A percentile compares a stretch with the other conserved stretches of the same genome.
These are phyloP conservation scores for Furnarius figulus DNA, from an alignment of 2,113 vertebrate species.

Conservation along the genomic window DNA sequence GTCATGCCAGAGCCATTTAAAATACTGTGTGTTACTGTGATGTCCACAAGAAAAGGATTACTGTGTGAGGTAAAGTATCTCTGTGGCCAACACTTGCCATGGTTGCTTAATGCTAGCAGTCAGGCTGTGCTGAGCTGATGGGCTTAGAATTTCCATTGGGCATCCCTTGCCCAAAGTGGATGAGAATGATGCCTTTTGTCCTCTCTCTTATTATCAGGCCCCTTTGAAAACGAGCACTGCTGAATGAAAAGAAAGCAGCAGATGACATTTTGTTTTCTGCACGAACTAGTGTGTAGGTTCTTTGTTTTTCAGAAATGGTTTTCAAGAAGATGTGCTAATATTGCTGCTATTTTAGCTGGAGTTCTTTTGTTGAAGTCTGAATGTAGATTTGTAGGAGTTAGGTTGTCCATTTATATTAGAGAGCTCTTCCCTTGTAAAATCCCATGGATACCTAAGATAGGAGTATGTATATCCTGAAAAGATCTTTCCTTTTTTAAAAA, in stretches of 20 bases:
- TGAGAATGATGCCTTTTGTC: slow-evolving; percentile 60
- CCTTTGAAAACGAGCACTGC: slow-evolving; percentile 8
- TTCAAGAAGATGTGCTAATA: slow-evolving; percentile 36
- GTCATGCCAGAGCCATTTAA: not conserved
- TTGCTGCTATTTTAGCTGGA: not conserved
- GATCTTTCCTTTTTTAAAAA: not conserved
- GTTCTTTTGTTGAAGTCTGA: not conserved
- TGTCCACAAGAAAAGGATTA: not conserved
- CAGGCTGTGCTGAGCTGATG: not conserved
- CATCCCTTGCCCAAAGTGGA: not conserved
- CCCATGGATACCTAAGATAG: not conserved
- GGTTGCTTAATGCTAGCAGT: not conserved
- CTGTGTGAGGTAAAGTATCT: not conserved
- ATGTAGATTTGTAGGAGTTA: not conserved
- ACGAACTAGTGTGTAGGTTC: not conserved
- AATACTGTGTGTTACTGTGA: not conserved
- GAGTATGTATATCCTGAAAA: not conserved
- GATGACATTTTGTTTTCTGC: slow-evolving; percentile 55
- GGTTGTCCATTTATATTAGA: not conserved
- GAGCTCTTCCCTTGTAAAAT: not conserved
- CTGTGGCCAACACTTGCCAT: not conserved
- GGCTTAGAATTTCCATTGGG: not conserved
- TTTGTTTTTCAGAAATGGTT: slow-evolving; percentile 30
- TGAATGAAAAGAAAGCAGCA: slow-evolving; percentile 5
- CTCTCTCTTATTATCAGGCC: not conserved